Evolutionary conservation across 2,888 invertebrate species (phyloP).

Genomic region (Frankliniella fusca): DNA sequence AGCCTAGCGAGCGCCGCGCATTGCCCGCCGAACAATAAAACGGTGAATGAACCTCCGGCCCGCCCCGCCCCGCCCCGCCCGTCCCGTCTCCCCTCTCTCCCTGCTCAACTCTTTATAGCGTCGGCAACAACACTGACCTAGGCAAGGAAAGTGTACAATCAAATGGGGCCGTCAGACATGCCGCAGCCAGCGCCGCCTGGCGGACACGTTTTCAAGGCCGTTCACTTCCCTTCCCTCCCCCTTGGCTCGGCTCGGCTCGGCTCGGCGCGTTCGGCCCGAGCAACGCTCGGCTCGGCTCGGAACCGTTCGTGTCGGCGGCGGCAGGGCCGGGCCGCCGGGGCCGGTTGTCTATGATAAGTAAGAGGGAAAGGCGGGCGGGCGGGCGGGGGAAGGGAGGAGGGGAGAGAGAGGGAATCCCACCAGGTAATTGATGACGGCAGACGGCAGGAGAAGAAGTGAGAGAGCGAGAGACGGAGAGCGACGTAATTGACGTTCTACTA

Average conservation of each 20-base stretch:
- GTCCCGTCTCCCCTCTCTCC: background rate
- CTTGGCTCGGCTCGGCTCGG: too few relatives aligned
- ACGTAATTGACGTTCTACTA: background rate
- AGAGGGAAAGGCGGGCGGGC: background rate
- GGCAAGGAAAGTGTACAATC: conserved; percentile 21
- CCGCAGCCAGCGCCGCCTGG: conserved; percentile 1
- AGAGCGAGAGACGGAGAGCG: background rate
- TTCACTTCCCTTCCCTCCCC: background rate
- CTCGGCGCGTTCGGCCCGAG: too few relatives aligned
- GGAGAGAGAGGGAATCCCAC: background rate
- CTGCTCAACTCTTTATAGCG: background rate
- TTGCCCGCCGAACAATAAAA: too few relatives aligned
- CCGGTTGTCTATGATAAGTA: conserved; percentile 13
- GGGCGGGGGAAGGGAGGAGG: background rate
- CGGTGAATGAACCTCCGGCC: too few relatives aligned
- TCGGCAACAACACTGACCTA: conserved; percentile 17
- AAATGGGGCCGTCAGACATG: background rate
- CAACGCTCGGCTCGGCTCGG: too few relatives aligned
- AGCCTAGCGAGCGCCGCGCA: too few relatives aligned
- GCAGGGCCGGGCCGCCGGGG: background rate
- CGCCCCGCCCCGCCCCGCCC: background rate
- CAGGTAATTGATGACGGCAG: conserved; percentile 15
- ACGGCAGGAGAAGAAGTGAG: background rate
- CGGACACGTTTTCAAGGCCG: background rate
- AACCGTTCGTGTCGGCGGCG: too few relatives aligned